These are phyloP conservation scores for Catostomus latipinnis DNA, from an alignment of 2,797 vertebrate genomes.

Conservation along the genomic window DNA sequence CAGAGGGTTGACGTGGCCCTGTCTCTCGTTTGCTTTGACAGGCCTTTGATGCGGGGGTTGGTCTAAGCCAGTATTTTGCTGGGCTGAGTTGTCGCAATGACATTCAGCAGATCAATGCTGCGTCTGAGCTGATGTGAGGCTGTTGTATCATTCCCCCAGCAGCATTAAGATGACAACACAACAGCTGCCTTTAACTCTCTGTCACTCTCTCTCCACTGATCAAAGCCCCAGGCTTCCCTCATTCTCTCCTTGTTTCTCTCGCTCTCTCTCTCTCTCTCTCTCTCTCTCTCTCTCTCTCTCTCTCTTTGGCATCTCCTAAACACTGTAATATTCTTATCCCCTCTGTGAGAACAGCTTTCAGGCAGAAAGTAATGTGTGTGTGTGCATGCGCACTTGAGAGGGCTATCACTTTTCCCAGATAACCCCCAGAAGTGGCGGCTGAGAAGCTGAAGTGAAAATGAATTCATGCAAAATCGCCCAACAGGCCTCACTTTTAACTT, in stretches of 20 bases:
- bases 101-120: constrained; percentile 50
- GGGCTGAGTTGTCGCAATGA: constrained; percentile 47
- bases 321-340: constrained; percentile 56
- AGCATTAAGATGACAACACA: constrained; percentile 52
- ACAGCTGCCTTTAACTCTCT: constrained; percentile 50
- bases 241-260: constrained; percentile 2
- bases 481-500: constrained; percentile 64
- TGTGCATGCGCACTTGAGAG: too few relatives aligned
- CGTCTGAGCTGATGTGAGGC: constrained; percentile 43
- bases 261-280: too few relatives aligned
- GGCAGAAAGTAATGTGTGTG: constrained; percentile 2
- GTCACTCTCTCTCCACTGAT: constrained; percentile 57
- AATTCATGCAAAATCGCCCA: constrained; percentile 60
- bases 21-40: background rate
- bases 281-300: background rate
- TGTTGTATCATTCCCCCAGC: constrained; percentile 47
- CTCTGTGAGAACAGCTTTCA: constrained; percentile 40
- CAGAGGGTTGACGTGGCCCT: constrained; percentile 18
- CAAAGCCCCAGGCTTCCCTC: constrained; percentile 55
- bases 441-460: constrained; percentile 50
- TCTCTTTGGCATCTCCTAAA: constrained; percentile 44
- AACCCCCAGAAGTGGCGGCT: constrained; percentile 52
- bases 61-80: constrained; percentile 46
- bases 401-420: constrained; percentile 47
- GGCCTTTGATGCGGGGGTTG: constrained; percentile 29